Evolutionary conservation across 1,140 invertebrate species (phyloP).

Genomic region (Dolichoris vasculosae): DNA sequence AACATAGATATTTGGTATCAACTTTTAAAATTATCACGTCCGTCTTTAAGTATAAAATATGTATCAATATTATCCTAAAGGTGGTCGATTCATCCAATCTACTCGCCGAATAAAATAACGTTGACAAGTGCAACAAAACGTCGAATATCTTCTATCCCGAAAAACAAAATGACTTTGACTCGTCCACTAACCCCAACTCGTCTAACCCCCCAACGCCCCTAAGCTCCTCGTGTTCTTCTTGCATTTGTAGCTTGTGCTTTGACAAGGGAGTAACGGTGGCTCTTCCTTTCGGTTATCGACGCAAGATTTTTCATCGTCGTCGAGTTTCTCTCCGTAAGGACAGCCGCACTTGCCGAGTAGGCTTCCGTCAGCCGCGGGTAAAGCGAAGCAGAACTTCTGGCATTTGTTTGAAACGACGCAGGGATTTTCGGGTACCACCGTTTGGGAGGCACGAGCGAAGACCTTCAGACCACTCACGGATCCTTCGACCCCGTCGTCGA

Average conservation of each 20-base stretch:
- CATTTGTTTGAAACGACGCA: not conserved
- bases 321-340: slow-evolving; percentile 36
- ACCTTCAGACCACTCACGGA: not conserved
- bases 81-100: not conserved
- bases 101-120: not conserved
- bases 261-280: slow-evolving; percentile 14
- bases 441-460: not conserved
- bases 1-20: not conserved
- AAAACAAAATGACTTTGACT: no score
- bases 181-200: not conserved
- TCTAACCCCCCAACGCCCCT: no score
- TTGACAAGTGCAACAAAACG: not conserved
- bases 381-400: slow-evolving; percentile 29
- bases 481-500: not conserved
- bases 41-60: no score
- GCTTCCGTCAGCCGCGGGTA: not conserved
- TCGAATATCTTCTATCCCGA: no score
- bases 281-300: slow-evolving; percentile 2
- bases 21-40: not conserved
- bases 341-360: slow-evolving; percentile 11
- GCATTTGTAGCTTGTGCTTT: not conserved
- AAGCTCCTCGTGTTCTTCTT: not conserved
- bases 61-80: no score
- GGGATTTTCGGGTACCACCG: not conserved
- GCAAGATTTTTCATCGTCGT: not conserved